Conservation (phyloP, 2,888 invertebrate genomes). For the Cataglyphis altisquamis region DNA sequence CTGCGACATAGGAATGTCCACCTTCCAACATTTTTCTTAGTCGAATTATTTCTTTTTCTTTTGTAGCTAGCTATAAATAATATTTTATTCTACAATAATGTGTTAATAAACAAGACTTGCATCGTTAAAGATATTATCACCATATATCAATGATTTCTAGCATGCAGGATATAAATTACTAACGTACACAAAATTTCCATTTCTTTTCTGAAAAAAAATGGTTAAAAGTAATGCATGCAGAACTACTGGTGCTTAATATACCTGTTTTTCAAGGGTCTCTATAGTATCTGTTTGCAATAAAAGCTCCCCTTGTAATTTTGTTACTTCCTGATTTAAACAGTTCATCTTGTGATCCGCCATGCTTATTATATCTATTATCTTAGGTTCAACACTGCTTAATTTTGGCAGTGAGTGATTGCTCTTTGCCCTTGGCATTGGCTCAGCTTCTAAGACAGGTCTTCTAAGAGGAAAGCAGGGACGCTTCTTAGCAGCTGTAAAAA, state of each 20-base stretch:
- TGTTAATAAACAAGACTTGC: not conserved
- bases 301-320: conserved; percentile 82
- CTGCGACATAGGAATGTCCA: conserved; percentile 89
- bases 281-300: conserved; percentile 81
- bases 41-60: conserved; percentile 91
- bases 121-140: not conserved
- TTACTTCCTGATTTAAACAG: conserved; percentile 83
- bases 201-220: conserved; percentile 37
- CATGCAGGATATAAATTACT: conserved; percentile 11
- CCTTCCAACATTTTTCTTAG: conserved; percentile 91
- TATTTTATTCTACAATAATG: not conserved
- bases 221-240: conserved; percentile 55
- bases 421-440: conserved; percentile 77
- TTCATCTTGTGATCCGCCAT: conserved; percentile 84
- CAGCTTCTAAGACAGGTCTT: conserved; percentile 80
- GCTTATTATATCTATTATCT: conserved; percentile 79
- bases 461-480: conserved; percentile 82
- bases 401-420: conserved; percentile 75
- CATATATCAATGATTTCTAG: conserved; percentile 8
- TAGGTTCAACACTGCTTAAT: conserved; percentile 78
- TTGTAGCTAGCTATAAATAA: conserved; percentile 78
- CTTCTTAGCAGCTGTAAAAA: conserved; percentile 79
- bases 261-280: conserved; percentile 82
- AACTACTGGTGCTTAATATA: conserved; percentile 71
- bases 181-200: not conserved